These are phyloP conservation scores for Carpatolechia fugitivella DNA, from an alignment of 2,888 invertebrate genomes.

Conservation along the genomic window DNA sequence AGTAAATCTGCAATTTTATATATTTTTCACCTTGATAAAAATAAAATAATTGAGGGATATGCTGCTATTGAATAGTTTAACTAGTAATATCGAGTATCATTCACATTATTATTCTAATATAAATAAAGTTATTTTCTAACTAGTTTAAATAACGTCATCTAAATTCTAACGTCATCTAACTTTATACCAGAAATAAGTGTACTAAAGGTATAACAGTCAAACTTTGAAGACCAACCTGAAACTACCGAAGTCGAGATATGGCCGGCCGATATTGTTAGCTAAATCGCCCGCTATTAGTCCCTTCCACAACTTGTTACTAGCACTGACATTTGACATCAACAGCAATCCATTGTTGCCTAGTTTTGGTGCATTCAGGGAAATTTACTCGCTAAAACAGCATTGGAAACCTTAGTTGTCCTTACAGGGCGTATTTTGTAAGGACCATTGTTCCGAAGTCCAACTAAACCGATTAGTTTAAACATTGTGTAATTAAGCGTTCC, in stretches of 20 bases:
- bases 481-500: conserved; percentile 18
- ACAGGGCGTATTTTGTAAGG: background rate
- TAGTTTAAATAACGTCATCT: too few species aligned
- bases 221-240: conserved; percentile 9
- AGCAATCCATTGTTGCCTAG: background rate
- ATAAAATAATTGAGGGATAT: too few species aligned
- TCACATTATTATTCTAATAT: too few species aligned
- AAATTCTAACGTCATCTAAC: too few species aligned
- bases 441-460: conserved; percentile 14
- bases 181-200: background rate
- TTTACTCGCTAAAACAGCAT: background rate
- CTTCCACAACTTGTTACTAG: background rate
- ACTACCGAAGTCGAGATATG: conserved; percentile 10
- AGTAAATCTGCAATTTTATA: too few species aligned
- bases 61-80: too few species aligned
- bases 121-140: too few species aligned
- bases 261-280: conserved; percentile 13
- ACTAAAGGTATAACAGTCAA: background rate
- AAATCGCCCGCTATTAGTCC: conserved; percentile 4
- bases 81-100: too few species aligned
- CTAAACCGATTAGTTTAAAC: conserved; percentile 22
- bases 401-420: background rate
- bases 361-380: background rate
- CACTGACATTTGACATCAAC: background rate
- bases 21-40: too few species aligned